Evolutionary conservation across 2,113 vertebrate genomes (phyloP), one percentile per base, ranked within the genome.

Genomic region (Taurulus bubalis): DNA sequence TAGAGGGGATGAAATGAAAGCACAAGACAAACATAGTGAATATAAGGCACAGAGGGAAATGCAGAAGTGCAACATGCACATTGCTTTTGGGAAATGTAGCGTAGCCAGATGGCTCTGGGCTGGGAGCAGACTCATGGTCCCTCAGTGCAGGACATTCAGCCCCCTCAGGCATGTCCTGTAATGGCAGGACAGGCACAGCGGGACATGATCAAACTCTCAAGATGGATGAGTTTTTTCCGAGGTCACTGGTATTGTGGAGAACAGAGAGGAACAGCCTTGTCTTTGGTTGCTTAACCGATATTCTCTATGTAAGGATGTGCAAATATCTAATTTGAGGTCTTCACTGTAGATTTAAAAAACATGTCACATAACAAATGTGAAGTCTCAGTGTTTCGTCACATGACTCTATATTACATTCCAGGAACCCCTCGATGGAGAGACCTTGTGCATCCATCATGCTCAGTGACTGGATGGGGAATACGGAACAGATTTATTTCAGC

Each of bases 121-220:
- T 79, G 22, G 49, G 45, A 62, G 75, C 18, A 12, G 62, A 62
- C 58, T 80, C 77, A 0, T 32, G 28, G 73, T 74, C 59, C 67
- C 67, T 14, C 40, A 68, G 70, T 77, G 59, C 51, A 42, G 85
- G 79, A 83, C 76, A 77, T 53, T 58, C 67, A 24, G 16, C 40
- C 51, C 84, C 32, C 28, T 3, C 67, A 55, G 76, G 72, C 79
- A 1, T 71, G 75, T 47, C 16, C 53, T 10, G 22, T 55, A 69
- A 81, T 36, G 80, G 58, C 79, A 0, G 49, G 71, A 58, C 47
- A 0, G 42, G 71, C 63, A 63, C 79, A 58, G 55, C 1, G 32
- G 84, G 68, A 85, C 74, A 65, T 59, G 69, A 84, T 90, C 87
- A 91, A 83, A 85, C 75, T 77, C 71, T 83, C 8, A 45, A 71